Evolutionary conservation across 1,140 invertebrate genomes (phyloP), one percentile per base, ranked within the genome.

Genomic region (Zelostemma sp.): DNA sequence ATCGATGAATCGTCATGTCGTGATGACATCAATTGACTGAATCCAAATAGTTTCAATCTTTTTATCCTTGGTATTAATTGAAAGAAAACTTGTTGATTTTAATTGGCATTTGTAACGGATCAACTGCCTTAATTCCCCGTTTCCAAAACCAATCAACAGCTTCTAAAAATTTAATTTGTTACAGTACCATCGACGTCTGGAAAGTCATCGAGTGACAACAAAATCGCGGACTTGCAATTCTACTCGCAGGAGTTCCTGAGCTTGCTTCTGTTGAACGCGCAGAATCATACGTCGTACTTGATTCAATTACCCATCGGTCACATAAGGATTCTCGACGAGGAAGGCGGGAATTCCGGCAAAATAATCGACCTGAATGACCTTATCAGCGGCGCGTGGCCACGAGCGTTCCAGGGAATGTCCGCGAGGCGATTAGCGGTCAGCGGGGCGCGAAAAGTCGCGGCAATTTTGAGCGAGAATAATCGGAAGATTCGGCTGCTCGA

Each of bases 401-500:
- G 78, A 50, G 85, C 88, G 3, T 83, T 96, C 21, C 92, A 95
- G 48, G 91, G 91, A 72, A 91, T 95, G 82, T 89, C 89, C 46
- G 91, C 90, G 1, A 88, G 86, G 50, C 86, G 86, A 69, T 89
- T 97, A 65, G 92, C 95, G 4, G 95, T 97, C 0, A 97, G 95
- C 59, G 95, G 95, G 0, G 89, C 90, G 8, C 87, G 96, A 33
- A 95, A 96, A 87, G 94, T 97, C 16, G 92, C 94, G 6, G 93
- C 95, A 41, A 89, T 97, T 54, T 83, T 97, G 8, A 93, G 93
- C 12, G 91, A 93, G 74, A 93, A 89, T 69, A 86, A 87, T 59
- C 88, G 93, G 51, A 94, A 95, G 80, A 92, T 97, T 38, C 87
- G 93, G 60, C 87, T 97, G 28, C 93, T 95, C 75, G 95, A 97